Percentiles rank a stretch among this genome's conserved stretches.
phyloP scores from a whole-genome alignment of 1,140 invertebrate genomes.

The Drosophila tsacasi region DNA sequence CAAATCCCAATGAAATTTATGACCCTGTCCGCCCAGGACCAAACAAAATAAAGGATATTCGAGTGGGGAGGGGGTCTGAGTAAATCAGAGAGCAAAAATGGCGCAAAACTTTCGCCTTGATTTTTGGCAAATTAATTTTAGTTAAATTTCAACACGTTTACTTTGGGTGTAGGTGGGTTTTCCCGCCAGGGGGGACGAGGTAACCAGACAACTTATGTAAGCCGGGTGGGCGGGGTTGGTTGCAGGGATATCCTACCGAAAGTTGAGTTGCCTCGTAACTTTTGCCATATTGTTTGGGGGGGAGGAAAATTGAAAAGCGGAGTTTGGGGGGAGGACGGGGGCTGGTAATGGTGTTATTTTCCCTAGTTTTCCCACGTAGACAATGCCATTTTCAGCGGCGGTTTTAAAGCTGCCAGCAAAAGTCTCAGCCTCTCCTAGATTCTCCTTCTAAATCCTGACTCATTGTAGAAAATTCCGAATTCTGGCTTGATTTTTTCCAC shows the following conservation, averaged over 20 bases:
- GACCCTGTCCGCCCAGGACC: slow-evolving; percentile 22
- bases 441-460: not conserved
- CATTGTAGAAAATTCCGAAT: not conserved
- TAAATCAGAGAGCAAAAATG: slow-evolving; percentile 56
- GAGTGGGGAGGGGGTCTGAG: not conserved
- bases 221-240: slow-evolving; percentile 7
- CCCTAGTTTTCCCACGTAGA: slow-evolving; percentile 4
- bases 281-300: slow-evolving; percentile 63
- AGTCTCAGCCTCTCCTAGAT: not conserved
- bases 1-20: slow-evolving; percentile 50
- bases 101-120: slow-evolving; percentile 53
- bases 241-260: slow-evolving; percentile 8
- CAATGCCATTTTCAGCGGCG: slow-evolving; percentile 1
- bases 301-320: slow-evolving; percentile 11
- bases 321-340: not conserved
- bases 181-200: not conserved
- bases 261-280: slow-evolving; percentile 46
- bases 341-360: slow-evolving; percentile 30
- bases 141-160: slow-evolving; percentile 64
- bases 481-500: not conserved
- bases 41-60: not conserved
- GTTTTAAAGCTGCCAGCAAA: slow-evolving; percentile 1
- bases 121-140: slow-evolving; percentile 69
- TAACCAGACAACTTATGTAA: slow-evolving; percentile 22
- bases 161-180: slow-evolving; percentile 43